Conservation (phyloP, 1,140 invertebrate genomes). For the Hormaphis cornu region DNA sequence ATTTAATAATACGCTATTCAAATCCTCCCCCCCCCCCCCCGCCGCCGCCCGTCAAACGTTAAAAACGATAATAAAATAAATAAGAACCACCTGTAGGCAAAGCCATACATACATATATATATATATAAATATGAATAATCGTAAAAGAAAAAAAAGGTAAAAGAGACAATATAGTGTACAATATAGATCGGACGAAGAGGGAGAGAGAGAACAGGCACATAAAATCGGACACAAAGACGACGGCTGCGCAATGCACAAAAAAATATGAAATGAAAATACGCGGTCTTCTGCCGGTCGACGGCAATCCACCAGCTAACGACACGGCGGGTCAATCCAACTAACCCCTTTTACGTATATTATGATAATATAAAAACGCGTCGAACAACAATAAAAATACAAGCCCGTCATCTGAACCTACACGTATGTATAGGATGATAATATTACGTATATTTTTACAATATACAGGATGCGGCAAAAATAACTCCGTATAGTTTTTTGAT, state of each 20-base stretch:
- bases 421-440: no score
- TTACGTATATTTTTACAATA: no score
- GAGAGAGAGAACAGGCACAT: background rate
- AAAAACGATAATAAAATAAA: background rate
- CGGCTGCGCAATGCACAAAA: background rate
- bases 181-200: background rate
- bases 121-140: slow-evolving; percentile 5
- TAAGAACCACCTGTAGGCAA: background rate
- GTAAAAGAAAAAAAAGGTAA: background rate
- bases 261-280: slow-evolving; percentile 21
- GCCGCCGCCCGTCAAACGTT: background rate
- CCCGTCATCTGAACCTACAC: background rate
- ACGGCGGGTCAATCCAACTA: slow-evolving; percentile 19
- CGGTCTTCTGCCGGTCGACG: no score
- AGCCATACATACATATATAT: no score
- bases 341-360: slow-evolving; percentile 20
- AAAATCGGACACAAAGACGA: slow-evolving; percentile 14
- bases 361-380: slow-evolving; percentile 1
- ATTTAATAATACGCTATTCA: slow-evolving; percentile 13
- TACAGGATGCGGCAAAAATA: no score
- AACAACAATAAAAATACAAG: slow-evolving; percentile 14
- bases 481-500: no score
- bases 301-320: no score
- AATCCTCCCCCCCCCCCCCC: background rate
- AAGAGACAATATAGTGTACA: background rate